These are phyloP conservation scores for Eudyptes chrysolophus DNA, from an alignment of 2,113 vertebrate species.

Conservation along the genomic window DNA sequence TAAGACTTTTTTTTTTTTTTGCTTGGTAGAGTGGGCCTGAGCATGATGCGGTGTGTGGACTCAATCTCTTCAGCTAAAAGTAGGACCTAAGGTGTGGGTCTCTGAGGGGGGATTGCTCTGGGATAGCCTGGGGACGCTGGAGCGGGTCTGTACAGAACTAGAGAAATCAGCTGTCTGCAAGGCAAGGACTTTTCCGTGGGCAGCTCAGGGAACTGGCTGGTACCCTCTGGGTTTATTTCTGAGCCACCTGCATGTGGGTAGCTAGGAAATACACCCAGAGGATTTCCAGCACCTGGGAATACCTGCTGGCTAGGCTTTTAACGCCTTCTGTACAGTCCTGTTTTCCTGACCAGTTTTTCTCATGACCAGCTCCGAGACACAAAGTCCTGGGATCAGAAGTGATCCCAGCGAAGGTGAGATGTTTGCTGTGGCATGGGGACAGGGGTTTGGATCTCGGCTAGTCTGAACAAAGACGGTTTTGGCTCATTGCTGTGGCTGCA, in stretches of 20 bases:
- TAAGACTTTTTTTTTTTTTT: neutral
- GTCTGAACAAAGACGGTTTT: neutral
- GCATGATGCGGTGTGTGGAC: rapidly evolving
- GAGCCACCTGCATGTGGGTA: no score
- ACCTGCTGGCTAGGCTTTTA: neutral
- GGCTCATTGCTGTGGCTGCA: neutral
- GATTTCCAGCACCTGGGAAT: neutral
- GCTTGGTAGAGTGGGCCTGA: neutral
- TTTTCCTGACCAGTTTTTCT: neutral
- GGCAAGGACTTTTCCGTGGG: constrained; percentile 41
- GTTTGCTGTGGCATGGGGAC: neutral
- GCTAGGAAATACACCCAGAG: neutral
- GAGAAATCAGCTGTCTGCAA: constrained; percentile 81
- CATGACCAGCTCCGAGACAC: constrained; percentile 78
- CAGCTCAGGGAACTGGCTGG: neutral
- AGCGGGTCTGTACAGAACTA: neutral
- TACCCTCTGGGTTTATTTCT: neutral
- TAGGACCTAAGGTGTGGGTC: neutral
- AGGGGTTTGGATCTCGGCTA: neutral
- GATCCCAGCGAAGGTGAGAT: neutral
- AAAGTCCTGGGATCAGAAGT: constrained; percentile 83
- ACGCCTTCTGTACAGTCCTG: rapidly evolving
- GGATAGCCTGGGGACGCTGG: neutral
- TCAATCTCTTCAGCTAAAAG: neutral
- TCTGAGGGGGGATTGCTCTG: neutral